These are phyloP conservation scores for Paramormyrops kingsleyae DNA, from an alignment of 2,113 vertebrate genomes.

Conservation along the genomic window DNA sequence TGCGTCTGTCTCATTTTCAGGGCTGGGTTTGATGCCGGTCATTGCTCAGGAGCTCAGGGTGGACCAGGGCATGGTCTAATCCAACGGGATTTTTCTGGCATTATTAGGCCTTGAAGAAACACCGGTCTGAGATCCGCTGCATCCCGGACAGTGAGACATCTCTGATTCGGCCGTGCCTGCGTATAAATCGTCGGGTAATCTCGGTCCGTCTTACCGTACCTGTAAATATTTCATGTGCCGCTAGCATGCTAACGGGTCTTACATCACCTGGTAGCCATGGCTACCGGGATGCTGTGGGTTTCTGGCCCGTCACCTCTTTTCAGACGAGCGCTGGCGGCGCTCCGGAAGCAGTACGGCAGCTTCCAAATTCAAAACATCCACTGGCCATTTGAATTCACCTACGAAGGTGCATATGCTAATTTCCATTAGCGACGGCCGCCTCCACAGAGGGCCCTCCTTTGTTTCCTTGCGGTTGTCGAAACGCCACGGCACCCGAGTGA, in stretches of 20 bases:
- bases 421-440: background rate
- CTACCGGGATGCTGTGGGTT: constrained; percentile 16
- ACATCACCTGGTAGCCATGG: constrained; percentile 36
- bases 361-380: background rate
- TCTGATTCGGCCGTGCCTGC: background rate
- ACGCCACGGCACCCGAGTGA: background rate
- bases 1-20: background rate
- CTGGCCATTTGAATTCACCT: background rate
- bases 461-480: background rate
- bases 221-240: constrained; percentile 53
- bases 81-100: background rate
- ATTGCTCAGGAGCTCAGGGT: background rate
- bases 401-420: background rate
- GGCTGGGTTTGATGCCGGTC: background rate
- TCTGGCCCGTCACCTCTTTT: background rate
- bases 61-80: background rate
- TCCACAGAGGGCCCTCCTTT: background rate
- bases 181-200: constrained; percentile 27
- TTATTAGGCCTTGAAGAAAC: background rate
- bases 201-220: constrained; percentile 34
- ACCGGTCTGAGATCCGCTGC: background rate
- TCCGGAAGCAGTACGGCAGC: background rate
- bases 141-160: background rate
- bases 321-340: too few relatives aligned
- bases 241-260: constrained; percentile 38